A percentile compares a stretch with the other conserved stretches of the same genome.
These are phyloP conservation scores for Steromphala cineraria DNA, from an alignment of 2,888 invertebrate species.

Conservation along the genomic window DNA sequence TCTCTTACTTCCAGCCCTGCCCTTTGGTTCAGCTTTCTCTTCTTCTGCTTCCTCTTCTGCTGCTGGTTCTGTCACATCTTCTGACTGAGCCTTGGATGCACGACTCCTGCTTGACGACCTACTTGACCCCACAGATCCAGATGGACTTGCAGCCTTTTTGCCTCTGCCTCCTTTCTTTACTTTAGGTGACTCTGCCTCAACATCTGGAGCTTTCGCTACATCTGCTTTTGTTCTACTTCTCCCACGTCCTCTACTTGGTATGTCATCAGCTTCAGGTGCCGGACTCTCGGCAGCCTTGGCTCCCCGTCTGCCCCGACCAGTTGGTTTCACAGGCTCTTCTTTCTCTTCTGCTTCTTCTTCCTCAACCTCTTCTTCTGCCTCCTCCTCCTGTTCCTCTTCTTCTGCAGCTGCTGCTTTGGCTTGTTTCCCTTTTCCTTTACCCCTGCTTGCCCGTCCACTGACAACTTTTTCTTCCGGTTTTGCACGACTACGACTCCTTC, in stretches of 20 bases:
- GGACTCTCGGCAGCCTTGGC: neutral
- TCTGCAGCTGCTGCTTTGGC: neutral
- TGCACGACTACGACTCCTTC: constrained; percentile 16
- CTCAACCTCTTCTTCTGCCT: neutral
- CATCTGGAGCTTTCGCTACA: no score
- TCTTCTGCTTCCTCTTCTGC: constrained; percentile 25
- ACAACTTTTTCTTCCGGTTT: constrained; percentile 17
- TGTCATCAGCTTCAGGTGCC: neutral
- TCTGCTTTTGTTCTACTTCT: no score
- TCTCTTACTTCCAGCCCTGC: neutral
- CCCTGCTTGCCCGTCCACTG: neutral
- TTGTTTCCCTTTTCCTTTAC: constrained; percentile 14
- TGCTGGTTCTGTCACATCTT: constrained; percentile 24
- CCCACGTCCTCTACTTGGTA: no score
- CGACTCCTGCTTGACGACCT: neutral
- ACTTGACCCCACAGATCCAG: neutral
- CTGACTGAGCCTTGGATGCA: neutral
- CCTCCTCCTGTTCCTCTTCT: neutral
- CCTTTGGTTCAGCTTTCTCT: constrained; percentile 18
- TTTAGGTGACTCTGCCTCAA: no score
- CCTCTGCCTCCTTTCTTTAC: no score
- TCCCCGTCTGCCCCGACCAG: neutral
- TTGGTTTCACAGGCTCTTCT: neutral
- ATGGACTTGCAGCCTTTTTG: no score
- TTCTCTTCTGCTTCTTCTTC: neutral